Conservation (phyloP, 1,140 invertebrate genomes). For the Philaenus spumarius region DNA sequence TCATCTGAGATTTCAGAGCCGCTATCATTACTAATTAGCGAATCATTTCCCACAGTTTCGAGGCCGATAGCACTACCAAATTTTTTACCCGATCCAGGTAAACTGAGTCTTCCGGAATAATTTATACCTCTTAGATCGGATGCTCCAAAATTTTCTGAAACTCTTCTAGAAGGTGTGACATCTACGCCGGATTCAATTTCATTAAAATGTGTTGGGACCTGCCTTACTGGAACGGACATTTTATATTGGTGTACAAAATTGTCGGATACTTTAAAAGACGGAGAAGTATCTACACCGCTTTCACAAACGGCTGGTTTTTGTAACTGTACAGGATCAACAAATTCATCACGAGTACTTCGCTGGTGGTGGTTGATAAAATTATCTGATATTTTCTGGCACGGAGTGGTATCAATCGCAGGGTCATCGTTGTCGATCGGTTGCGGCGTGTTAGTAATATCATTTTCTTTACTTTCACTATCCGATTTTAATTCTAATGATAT, state of each 20-base stretch:
- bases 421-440: background rate
- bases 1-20: slow-evolving; percentile 82
- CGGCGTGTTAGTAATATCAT: background rate
- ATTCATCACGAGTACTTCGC: background rate
- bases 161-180: slow-evolving; percentile 11
- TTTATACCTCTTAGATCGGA: background rate
- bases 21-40: slow-evolving; percentile 65
- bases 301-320: slow-evolving; percentile 1
- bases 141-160: slow-evolving; percentile 11
- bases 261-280: slow-evolving; percentile 25
- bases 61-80: slow-evolving; percentile 18
- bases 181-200: slow-evolving; percentile 13
- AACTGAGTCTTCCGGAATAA: background rate
- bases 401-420: slow-evolving; percentile 18
- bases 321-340: background rate
- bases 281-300: slow-evolving; percentile 28
- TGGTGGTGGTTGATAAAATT: slow-evolving; percentile 22
- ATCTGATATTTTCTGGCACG: slow-evolving; percentile 24
- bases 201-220: background rate
- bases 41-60: slow-evolving; percentile 29
- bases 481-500: too few species aligned
- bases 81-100: background rate
- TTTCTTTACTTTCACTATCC: too few species aligned
- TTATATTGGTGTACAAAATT: slow-evolving; percentile 15
- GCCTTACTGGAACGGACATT: slow-evolving; percentile 1